phyloP scores from a whole-genome alignment of 1,140 invertebrate genomes.

The silkworm (Bombyx mori) region ASM3026992v2 NC_085119.1:9441001-9441500 shows the following conservation, averaged over 20 bases:
- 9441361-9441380: too few relatives aligned
- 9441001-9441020: constrained; percentile 48
- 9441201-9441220: constrained; percentile 25
- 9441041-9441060: constrained; percentile 54
- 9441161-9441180: constrained; percentile 53
- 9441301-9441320: too few relatives aligned
- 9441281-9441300: too few relatives aligned
- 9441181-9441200: constrained; percentile 43
- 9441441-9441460: too few relatives aligned
- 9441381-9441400: too few relatives aligned
- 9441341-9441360: too few relatives aligned
- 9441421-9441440: too few relatives aligned
- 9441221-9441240: constrained; percentile 26
- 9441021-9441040: constrained; percentile 56
- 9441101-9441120: constrained; percentile 44
- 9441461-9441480: too few relatives aligned
- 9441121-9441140: constrained; percentile 44
- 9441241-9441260: constrained; percentile 8
- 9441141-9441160: constrained; percentile 37
- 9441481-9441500: too few relatives aligned
- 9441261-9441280: background rate
- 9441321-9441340: too few relatives aligned
- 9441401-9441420: too few relatives aligned
- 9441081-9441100: constrained; percentile 37
- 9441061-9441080: constrained; percentile 39